A percentile compares a stretch with the other conserved stretches of the same genome.
Conservation (phyloP, 2,797 vertebrate genomes). For the Euthynnus affinis region DNA sequence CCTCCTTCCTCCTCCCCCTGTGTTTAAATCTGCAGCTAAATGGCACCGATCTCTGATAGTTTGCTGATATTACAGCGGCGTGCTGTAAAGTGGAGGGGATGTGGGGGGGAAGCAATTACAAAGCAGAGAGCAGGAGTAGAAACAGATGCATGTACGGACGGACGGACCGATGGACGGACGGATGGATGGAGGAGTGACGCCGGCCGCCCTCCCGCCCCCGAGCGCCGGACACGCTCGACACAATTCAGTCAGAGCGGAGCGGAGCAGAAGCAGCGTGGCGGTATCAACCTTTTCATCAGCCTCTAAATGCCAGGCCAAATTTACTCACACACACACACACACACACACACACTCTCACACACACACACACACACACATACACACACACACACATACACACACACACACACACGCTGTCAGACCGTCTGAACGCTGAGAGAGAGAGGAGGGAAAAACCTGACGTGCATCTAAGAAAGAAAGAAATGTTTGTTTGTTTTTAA, state of each 20-base stretch:
- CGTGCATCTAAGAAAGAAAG: no score
- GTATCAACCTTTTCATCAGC: conserved; percentile 84
- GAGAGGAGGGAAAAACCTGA: no score
- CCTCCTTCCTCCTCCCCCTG: not conserved
- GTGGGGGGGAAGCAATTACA: conserved; percentile 65
- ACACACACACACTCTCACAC: no score
- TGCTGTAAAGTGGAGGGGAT: conserved; percentile 68
- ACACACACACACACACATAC: no score
- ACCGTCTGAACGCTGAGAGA: not conserved
- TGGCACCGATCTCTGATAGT: conserved; percentile 48
- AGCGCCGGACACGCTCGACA: conserved; percentile 75
- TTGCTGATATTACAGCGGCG: conserved; percentile 35
- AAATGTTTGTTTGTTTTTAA: no score
- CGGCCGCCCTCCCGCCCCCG: no score
- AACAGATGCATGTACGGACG: conserved; percentile 20
- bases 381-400: no score
- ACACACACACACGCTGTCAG: not conserved
- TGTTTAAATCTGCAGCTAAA: conserved; percentile 55
- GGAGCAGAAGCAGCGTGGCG: conserved; percentile 71
- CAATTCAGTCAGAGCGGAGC: conserved; percentile 70
- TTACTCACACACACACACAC: conserved; percentile 51
- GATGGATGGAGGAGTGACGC: conserved; percentile 38
- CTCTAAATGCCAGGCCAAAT: conserved; percentile 83
- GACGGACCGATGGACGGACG: conserved; percentile 9
- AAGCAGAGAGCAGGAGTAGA: conserved; percentile 31